Evolutionary conservation across 2,888 invertebrate genomes (phyloP).

Genomic region (Stenoptilia bipunctidactyla): DNA sequence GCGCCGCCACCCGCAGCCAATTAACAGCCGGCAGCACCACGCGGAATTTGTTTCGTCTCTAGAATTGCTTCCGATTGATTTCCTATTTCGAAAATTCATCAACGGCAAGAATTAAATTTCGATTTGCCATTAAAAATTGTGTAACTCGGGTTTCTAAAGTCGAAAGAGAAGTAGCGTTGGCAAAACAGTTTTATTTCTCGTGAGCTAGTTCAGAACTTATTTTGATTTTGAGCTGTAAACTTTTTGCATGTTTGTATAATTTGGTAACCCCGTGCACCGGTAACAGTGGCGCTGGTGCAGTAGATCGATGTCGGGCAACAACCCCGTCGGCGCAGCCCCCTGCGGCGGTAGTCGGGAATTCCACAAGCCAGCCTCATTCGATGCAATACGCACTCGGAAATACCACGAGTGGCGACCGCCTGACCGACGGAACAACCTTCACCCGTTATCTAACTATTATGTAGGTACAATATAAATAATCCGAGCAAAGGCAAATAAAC

Average conservation of each 20-base stretch:
- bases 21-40: slow-evolving; percentile 63
- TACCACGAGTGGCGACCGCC: slow-evolving; percentile 46
- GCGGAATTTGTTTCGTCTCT: slow-evolving; percentile 64
- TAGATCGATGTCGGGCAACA: slow-evolving; percentile 64
- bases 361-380: slow-evolving; percentile 28
- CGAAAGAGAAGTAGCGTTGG: too few species aligned
- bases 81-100: slow-evolving; percentile 26
- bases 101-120: not conserved
- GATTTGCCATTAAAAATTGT: too few species aligned
- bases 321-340: slow-evolving; percentile 51
- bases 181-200: too few species aligned
- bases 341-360: slow-evolving; percentile 61
- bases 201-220: too few species aligned
- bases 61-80: slow-evolving; percentile 66
- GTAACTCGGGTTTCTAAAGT: too few species aligned
- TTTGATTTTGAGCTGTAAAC: too few species aligned
- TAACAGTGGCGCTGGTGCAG: slow-evolving; percentile 41
- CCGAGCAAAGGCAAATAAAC: too few species aligned
- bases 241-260: too few species aligned
- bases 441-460: not conserved
- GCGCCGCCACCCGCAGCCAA: slow-evolving; percentile 71
- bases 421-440: slow-evolving; percentile 25
- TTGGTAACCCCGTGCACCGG: slow-evolving; percentile 53
- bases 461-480: too few species aligned
- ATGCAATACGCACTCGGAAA: slow-evolving; percentile 33